Evolutionary conservation across 1,140 invertebrate genomes (phyloP).

Genomic region (Thaumetopoea pityocampa): DNA sequence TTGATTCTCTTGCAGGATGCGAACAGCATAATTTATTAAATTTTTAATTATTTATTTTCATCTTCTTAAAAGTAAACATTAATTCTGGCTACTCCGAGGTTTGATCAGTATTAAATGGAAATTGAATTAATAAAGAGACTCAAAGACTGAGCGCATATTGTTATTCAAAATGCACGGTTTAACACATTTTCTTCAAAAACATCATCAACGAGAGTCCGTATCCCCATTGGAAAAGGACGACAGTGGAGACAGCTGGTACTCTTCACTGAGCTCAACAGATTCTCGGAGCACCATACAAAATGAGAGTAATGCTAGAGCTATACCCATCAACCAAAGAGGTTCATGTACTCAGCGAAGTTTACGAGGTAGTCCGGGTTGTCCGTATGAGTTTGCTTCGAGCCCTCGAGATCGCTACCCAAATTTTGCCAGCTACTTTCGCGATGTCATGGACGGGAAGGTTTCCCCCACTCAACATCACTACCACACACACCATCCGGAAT

Average conservation of each 20-base stretch:
- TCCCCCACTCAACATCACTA: slow-evolving; percentile 26
- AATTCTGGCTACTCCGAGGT: no score
- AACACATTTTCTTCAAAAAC: slow-evolving; percentile 53
- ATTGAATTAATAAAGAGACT: no score
- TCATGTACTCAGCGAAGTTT: slow-evolving; percentile 40
- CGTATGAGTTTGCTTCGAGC: slow-evolving; percentile 52
- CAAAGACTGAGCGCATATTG: no score
- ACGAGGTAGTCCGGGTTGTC: slow-evolving; percentile 36
- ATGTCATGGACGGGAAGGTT: slow-evolving; percentile 40
- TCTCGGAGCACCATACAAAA: slow-evolving; percentile 27
- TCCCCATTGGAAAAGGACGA: slow-evolving; percentile 45
- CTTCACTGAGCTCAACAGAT: slow-evolving; percentile 40
- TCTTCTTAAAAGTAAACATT: no score
- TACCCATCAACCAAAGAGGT: slow-evolving; percentile 47
- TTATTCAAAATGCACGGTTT: slow-evolving; percentile 54
- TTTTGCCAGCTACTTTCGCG: slow-evolving; percentile 54
- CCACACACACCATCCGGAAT: slow-evolving; percentile 38
- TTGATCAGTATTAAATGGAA: no score
- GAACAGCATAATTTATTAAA: no score
- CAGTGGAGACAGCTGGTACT: slow-evolving; percentile 46
- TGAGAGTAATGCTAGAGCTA: slow-evolving; percentile 28
- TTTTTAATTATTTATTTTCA: no score
- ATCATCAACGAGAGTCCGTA: slow-evolving; percentile 41
- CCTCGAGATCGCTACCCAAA: slow-evolving; percentile 58
- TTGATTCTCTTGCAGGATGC: no score